Percentiles rank a stretch among this genome's conserved stretches.
These are phyloP conservation scores for Pantelozetes paolii DNA, from an alignment of 2,888 invertebrate genomes.

Conservation along the genomic window DNA sequence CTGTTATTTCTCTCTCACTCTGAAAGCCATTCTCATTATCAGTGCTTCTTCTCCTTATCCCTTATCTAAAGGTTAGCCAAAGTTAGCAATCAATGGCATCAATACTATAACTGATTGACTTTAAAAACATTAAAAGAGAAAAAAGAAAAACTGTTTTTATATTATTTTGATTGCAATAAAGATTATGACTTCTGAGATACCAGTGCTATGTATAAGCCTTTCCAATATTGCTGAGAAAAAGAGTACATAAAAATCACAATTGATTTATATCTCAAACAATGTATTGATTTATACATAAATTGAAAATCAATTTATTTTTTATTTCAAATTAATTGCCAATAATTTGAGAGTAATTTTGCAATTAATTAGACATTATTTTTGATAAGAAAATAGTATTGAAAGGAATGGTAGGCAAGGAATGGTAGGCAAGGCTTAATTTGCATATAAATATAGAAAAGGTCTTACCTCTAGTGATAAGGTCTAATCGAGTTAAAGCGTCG, in stretches of 20 bases:
- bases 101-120: too few species aligned
- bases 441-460: constrained; percentile 9
- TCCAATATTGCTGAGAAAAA: neutral
- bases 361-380: too few species aligned
- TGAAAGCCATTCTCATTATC: neutral
- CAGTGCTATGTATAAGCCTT: neutral
- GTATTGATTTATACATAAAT: constrained; percentile 7
- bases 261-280: neutral
- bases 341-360: neutral
- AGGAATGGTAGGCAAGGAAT: neutral
- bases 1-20: too few species aligned
- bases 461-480: constrained; percentile 30
- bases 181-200: neutral
- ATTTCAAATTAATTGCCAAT: neutral
- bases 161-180: neutral
- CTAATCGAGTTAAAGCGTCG: constrained; percentile 28
- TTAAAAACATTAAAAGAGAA: too few species aligned
- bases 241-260: neutral
- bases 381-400: too few species aligned
- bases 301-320: neutral
- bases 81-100: neutral
- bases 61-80: neutral
- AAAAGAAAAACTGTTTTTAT: neutral
- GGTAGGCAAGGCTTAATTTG: neutral
- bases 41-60: neutral